These are phyloP conservation scores for Sminthurides aquaticus DNA, from an alignment of 2,888 invertebrate species.

Conservation along the genomic window DNA sequence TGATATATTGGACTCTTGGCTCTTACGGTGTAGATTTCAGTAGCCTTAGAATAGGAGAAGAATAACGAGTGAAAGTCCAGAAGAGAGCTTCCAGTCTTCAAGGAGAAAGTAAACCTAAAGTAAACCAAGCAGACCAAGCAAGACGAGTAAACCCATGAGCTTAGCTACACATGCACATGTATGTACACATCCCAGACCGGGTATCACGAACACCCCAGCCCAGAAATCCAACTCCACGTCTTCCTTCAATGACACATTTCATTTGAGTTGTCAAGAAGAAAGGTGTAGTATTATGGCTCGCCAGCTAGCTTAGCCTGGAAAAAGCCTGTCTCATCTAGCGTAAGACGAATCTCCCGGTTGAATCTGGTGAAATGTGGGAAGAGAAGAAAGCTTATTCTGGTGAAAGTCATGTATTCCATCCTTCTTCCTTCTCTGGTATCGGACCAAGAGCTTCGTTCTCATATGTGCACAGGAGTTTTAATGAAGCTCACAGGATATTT, in stretches of 20 bases:
- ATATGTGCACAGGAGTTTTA: not conserved
- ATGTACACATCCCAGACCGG: too few relatives aligned
- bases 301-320: not conserved
- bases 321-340: not conserved
- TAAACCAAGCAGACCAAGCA: not conserved
- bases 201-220: too few relatives aligned
- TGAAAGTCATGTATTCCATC: not conserved
- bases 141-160: not conserved
- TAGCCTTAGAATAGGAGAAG: not conserved
- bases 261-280: not conserved
- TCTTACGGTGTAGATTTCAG: not conserved
- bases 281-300: not conserved
- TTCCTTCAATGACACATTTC: not conserved
- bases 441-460: too few relatives aligned
- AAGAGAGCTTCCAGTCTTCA: too few relatives aligned
- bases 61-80: not conserved
- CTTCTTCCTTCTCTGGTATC: too few relatives aligned
- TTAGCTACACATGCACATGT: not conserved
- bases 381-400: too few relatives aligned
- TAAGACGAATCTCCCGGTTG: too few relatives aligned
- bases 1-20: constrained; percentile 4
- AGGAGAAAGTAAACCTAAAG: too few relatives aligned
- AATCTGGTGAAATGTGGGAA: too few relatives aligned
- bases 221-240: not conserved
- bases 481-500: not conserved